Base-by-base conservation (phyloP, 1,140 invertebrate species). In the Macrostomum lignano region DNA sequence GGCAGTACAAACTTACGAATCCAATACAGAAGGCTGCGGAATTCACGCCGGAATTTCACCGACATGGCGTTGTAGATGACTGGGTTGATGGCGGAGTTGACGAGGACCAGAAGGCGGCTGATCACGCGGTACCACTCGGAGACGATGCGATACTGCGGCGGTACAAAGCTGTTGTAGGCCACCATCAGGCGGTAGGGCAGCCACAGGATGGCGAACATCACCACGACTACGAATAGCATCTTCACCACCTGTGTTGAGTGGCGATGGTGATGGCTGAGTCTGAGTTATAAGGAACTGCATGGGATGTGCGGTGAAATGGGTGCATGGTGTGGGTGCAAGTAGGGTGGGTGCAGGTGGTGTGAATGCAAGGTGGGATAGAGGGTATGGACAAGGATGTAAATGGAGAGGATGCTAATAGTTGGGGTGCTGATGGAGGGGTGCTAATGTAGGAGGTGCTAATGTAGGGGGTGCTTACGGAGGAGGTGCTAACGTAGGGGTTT, bases 81-180 rank as follows among this genome's bases (percentile, higher is more conserved):
- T 7, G 43, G 43, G 23, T 44, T 44, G 32, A 44, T 42, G 10
- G 43, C 43, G 9, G 26, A 28, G 17, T 28, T 28, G 4, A 28
- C 14, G 17, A 28, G 26, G 14, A 28, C 15, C 31, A 37, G 23
- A 7, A 31, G 15, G 2, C 28, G 15, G 20, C 17, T 24, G 28
- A 25, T 13, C 20, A 28, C 14, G 17, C 14, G 26, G 17, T 15
- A 28, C 26, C 26, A 28, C 14, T 5, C 14, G 17, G 14, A 13
- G 17, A 28, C 7, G 17, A 28, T 15, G 14, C 17, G n/a, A 3
- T 5, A 15, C 19, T 28, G 15, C 3, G 26, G 19, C n/a, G n/a
- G n/a, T 10, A 7, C 52, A 32, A 65, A 56, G n/a, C 60, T 62
- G 46, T 65, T 66, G 46, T 65, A 65, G 4, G 66, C 63, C 3